Evolutionary conservation across 1,140 invertebrate species (phyloP).

Genomic region (Tachypleus tridentatus): DNA sequence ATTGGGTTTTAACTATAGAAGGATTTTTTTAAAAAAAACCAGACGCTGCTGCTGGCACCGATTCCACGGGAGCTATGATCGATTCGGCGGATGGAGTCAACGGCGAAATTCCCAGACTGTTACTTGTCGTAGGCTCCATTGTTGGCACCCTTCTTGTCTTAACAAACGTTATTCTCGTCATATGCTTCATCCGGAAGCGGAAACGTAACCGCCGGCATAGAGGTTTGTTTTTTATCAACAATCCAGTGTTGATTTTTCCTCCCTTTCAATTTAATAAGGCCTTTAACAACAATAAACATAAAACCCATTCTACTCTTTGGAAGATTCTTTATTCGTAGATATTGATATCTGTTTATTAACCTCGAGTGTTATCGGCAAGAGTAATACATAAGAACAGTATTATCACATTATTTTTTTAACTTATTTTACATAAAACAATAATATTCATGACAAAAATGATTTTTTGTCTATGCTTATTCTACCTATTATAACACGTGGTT

Average conservation of each 20-base stretch:
- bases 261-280: background rate
- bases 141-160: constrained; percentile 60
- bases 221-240: constrained; percentile 30
- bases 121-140: constrained; percentile 54
- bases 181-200: constrained; percentile 65
- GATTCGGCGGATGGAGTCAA: background rate
- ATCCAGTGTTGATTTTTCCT: background rate
- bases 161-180: constrained; percentile 64
- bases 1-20: too few species aligned
- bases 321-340: background rate
- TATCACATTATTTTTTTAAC: too few species aligned
- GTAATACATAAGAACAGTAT: background rate
- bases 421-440: too few species aligned
- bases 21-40: too few species aligned
- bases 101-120: constrained; percentile 53
- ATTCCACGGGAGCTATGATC: too few species aligned
- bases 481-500: too few species aligned
- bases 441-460: too few species aligned
- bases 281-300: background rate
- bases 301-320: too few species aligned
- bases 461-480: too few species aligned
- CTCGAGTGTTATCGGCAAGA: background rate
- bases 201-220: constrained; percentile 41
- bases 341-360: background rate
- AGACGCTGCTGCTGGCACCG: too few species aligned